Evolutionary conservation across 53 echinoderm and acorn worm species (phyloP), one percentile per base, ranked within the genome.

Genomic region (Paracentrotus lividus): DNA sequence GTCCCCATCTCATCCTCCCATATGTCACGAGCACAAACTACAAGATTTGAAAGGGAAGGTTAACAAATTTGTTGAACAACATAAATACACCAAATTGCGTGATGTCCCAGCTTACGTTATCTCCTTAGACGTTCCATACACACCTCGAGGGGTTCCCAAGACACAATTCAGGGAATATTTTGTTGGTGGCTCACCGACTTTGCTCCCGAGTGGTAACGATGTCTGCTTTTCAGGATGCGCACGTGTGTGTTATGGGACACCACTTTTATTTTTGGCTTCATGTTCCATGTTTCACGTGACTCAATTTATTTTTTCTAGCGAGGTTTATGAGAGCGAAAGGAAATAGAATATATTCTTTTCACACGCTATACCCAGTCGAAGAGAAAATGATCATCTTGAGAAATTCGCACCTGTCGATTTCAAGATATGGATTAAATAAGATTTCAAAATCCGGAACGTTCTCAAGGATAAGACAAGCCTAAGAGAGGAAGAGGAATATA

Each of bases 151-250:
- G 72, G 16, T 72, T 72, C 21, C 32, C 16, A 40, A 72, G 20
- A 38, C 72, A 16, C 72, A 18, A 20, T 18, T 72, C 72, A 10
- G 72, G 72, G 72, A 72, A 72, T 64, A 36, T 18, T 72, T 40
- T 16, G 72, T 72, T 72, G 72, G 72, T 72, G 40, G 72, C 72
- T 72, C 72, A 72, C 72, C 72, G 40, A 72, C 40, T 72, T 72
- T 40, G 12, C 40, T 72, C 64, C 72, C 72, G 2, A 6, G 72
- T 72, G 36, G 16, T 72, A 40, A 36, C 72, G 38, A 6, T 26
- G 72, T 72, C 72, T 72, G 72, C 5, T 40, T 72, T 36, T 18
- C 72, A 72, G 72, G 72, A 72, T 38, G 27, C 72, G 40, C 72
- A 72, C 72, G 36, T 72, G 72, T 21, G 40, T 72, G 36, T 32